Base-by-base conservation (phyloP, 2,797 vertebrate species). In the Hephaestus fuliginosus region DNA sequence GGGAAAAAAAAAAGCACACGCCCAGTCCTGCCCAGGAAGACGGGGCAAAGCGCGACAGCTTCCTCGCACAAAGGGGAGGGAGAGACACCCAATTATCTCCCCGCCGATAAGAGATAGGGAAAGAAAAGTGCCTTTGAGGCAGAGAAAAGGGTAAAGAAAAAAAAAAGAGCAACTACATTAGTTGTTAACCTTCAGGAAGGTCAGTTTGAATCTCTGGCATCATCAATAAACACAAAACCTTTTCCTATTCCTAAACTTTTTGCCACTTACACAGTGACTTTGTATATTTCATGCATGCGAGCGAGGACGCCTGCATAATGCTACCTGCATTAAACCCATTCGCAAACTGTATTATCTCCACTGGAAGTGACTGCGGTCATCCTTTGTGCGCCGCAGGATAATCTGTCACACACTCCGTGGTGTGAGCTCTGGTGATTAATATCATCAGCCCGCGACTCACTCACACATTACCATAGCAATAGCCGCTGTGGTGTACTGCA, bases 371-470 rank as follows among this genome's bases (percentile, higher is more conserved):
- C 84, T 81, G 81, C 53, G 78, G 70, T 82, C 83, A 89, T 89
- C 89, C 76, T 83, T 82, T 83, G 86, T 80, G 76, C 22, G 36
- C 82, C 18, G 88, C 79, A 2, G 84, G 74, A 83, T 90, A 83
- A 93, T 93, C 88, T 22, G 85, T 93, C 91, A 93, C 78, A 86
- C 48, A 15, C 63, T 69, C 62, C 46, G 7, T 9, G 44, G 72
- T 33, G 86, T 66, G 80, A 89, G 86, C 68, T 77, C 22, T 10
- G 33, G 86, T 92, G 92, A 94, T 94, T 93, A 95, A 94, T 94
- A 89, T 69, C 71, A 91, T 93, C 89, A 87, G 74, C 65, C 74
- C 3, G n/a, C 58, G 17, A 85, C 77, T 82, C 78, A 43, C 78
- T 90, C 77, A 55, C 75, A 93, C 88, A 92, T 93, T 93, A 93